Percentiles rank a stretch among this genome's conserved stretches.
Evolutionary conservation across 1,140 invertebrate species (phyloP).

Genomic region (Chlorops oryzae): DNA sequence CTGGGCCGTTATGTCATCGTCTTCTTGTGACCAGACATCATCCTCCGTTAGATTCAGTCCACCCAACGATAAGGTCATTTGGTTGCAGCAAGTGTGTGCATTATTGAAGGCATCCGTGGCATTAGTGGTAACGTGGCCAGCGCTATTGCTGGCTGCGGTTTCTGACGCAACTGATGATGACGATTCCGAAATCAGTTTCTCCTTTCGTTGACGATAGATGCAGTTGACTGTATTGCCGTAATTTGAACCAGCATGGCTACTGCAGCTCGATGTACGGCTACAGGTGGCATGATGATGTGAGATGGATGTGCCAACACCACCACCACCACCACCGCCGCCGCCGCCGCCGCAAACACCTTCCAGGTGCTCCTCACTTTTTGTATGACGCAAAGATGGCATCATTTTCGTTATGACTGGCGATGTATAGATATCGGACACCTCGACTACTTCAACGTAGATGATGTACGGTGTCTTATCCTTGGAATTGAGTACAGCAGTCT

Average conservation of each 20-base stretch:
- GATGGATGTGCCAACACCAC: conserved; percentile 4
- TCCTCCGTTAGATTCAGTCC: conserved; percentile 39
- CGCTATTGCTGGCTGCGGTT: background rate
- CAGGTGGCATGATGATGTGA: conserved; percentile 18
- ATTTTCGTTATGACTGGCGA: conserved; percentile 74
- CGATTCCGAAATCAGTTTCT: conserved; percentile 14
- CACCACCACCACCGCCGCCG: background rate
- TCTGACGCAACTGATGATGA: conserved; percentile 7
- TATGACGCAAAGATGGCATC: conserved; percentile 75
- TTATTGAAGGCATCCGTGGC: conserved; percentile 7
- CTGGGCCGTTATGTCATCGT: conserved; percentile 74
- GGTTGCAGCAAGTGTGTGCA: conserved; percentile 10
- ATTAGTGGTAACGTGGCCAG: background rate
- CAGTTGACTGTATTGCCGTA: conserved; percentile 21
- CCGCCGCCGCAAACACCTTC: conserved; percentile 26
- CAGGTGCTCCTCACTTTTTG: conserved; percentile 79
- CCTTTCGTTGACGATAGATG: conserved; percentile 30
- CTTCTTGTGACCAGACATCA: conserved; percentile 82
- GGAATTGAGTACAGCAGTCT: conserved; percentile 94
- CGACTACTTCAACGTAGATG: conserved; percentile 93
- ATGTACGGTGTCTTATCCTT: conserved; percentile 99
- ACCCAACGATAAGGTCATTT: conserved; percentile 21
- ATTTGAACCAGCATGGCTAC: conserved; percentile 21
- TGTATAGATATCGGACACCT: conserved; percentile 80
- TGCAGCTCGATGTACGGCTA: conserved; percentile 32